A percentile compares a stretch with the other conserved stretches of the same genome.
Conservation (phyloP, 1,140 invertebrate species). For the Trypoxylus dichotomus region DNA sequence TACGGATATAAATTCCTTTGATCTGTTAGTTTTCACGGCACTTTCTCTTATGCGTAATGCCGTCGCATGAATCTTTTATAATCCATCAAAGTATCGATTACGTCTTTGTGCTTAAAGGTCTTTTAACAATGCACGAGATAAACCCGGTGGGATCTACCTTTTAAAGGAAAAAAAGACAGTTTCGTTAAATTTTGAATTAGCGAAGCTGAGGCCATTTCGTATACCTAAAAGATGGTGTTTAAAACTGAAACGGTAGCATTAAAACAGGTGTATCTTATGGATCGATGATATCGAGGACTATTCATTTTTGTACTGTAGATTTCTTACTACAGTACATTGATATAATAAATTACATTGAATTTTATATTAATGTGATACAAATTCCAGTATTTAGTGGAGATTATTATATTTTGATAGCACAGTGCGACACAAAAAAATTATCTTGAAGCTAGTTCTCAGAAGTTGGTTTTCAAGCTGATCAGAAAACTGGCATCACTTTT, state of each 20-base stretch:
- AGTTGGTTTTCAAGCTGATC: no score
- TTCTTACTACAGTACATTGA: no score
- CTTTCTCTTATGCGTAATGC: not conserved
- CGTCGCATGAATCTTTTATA: constrained; percentile 14
- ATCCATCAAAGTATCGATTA: constrained; percentile 12
- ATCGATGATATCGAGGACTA: no score
- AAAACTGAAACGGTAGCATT: not conserved
- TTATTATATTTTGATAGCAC: no score
- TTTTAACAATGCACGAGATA: constrained; percentile 8
- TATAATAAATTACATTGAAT: no score
- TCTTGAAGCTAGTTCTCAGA: no score
- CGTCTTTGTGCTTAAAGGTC: not conserved
- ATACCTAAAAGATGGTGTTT: not conserved
- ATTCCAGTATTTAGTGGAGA: no score
- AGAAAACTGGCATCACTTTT: no score
- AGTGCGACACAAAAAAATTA: no score
- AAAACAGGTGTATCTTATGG: not conserved
- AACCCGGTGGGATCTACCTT: not conserved
- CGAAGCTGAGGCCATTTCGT: not conserved
- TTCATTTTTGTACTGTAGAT: no score
- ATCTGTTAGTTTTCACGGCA: not conserved
- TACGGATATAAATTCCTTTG: not conserved
- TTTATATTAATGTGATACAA: no score
- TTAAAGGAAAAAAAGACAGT: not conserved
- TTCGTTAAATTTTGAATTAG: constrained; percentile 6